Percentiles rank a stretch among this genome's conserved stretches.
These are phyloP conservation scores for Chlorops oryzae DNA, from an alignment of 1,140 invertebrate species.

Conservation along the genomic window DNA sequence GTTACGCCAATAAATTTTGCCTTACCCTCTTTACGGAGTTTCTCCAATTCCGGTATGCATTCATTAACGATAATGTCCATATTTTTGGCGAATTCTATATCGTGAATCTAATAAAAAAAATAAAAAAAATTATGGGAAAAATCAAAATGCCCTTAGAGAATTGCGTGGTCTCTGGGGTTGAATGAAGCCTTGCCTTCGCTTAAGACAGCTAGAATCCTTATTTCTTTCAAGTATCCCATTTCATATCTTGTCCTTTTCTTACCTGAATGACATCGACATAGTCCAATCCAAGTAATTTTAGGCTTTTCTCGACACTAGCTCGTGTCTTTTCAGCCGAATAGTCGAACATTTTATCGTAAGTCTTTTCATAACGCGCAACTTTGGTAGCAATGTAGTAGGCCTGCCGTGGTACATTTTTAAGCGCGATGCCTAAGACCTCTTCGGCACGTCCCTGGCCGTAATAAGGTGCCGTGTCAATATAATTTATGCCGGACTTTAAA, in stretches of 20 bases:
- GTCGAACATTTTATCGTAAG: conserved; percentile 76
- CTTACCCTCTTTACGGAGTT: conserved; percentile 68
- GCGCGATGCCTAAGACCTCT: conserved; percentile 71
- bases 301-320: conserved; percentile 68
- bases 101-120: conserved; percentile 69
- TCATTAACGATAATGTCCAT: conserved; percentile 74
- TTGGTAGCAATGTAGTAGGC: conserved; percentile 92
- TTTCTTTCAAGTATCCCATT: conserved; percentile 24
- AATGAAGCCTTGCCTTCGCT: not conserved
- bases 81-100: conserved; percentile 80
- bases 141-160: too few species aligned
- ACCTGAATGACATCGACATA: conserved; percentile 89
- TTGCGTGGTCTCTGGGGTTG: not conserved
- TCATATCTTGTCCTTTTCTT: conserved; percentile 12
- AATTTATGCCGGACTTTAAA: conserved; percentile 80
- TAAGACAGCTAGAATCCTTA: too few species aligned
- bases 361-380: conserved; percentile 73
- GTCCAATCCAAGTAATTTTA: conserved; percentile 67
- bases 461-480: conserved; percentile 85
- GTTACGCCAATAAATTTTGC: conserved; percentile 79
- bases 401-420: conserved; percentile 69
- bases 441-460: conserved; percentile 85
- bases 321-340: conserved; percentile 71
- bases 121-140: too few species aligned
- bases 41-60: conserved; percentile 74